Base-by-base conservation (phyloP, 2,113 vertebrate species). In the Herpailurus yagouaroundi region DNA sequence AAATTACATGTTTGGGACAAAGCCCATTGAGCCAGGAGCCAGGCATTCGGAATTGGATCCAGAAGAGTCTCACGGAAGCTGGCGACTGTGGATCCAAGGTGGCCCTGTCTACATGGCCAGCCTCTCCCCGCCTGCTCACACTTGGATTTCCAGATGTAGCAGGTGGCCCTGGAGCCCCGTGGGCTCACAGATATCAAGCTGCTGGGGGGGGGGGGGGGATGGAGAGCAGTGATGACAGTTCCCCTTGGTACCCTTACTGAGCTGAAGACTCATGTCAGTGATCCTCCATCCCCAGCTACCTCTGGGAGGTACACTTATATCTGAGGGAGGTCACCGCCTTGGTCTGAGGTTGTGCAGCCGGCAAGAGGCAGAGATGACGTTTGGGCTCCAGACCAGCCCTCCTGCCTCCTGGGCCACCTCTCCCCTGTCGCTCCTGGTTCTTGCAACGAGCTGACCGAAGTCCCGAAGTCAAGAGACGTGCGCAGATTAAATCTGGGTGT, bases 1-100 rank as follows among this genome's bases (percentile, higher is more conserved):
- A 96, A 94, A 95, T 84, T 16, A 4, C 64, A 25, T 90, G 95
- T 63, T 36, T 81, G 87, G 84, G 90, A 94, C 90, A 77, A 95
- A 97, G 90, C 94, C 95, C 41, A 7, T 31, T 2, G 83, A 90
- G 69, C 76, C 33, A 5, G 60, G 89, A 96, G 95, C 91, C 83
- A 85, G 80, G 87, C 63, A 5, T 82, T 82, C 27, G 45, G 50
- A 71, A 48, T n/a, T 57, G 41, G 48, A 89, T 68, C 36, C 60
- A 36, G 77, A 68, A 57, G 4, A 6, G 4, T 25, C 84, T 89
- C 33, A 6, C 12, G 14, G 45, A 27, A 79, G 64, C 52, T 38
- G 45, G 48, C 38, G 38, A 27, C 31, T 55, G 60, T 52, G 52
- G 13, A 2, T 27, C 31, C 45, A 3, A 36, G 64, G n/a, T 36